Percentiles rank a stretch among this genome's conserved stretches.
Conservation (phyloP, 2,888 invertebrate species). For the Caenorhabditis wallacei region DNA sequence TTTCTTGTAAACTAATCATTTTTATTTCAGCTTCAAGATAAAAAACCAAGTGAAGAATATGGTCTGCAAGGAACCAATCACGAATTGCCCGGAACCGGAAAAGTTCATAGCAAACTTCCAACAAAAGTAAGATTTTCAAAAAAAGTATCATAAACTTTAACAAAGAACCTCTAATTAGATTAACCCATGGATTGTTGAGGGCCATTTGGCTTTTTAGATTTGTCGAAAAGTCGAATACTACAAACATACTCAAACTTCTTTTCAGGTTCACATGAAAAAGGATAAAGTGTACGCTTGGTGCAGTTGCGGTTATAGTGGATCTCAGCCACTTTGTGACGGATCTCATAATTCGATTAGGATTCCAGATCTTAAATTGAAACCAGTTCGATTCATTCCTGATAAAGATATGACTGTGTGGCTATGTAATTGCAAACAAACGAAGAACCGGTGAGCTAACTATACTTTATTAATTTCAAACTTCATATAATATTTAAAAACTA, state of each 20-base stretch:
- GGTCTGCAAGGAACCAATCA: slow-evolving; percentile 83
- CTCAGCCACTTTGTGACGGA: slow-evolving; percentile 94
- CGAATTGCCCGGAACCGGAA: slow-evolving; percentile 78
- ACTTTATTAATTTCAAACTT: not conserved
- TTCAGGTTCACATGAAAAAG: slow-evolving; percentile 84
- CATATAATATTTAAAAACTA: not conserved
- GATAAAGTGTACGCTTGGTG: slow-evolving; percentile 94
- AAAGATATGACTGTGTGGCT: slow-evolving; percentile 92
- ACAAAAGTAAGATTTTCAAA: slow-evolving; percentile 59
- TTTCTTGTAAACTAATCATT: slow-evolving; percentile 1
- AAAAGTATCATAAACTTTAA: too few species aligned
- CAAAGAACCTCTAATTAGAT: too few species aligned
- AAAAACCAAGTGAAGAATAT: slow-evolving; percentile 79
- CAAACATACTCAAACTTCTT: not conserved
- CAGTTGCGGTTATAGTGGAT: slow-evolving; percentile 93
- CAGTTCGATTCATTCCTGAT: slow-evolving; percentile 90
- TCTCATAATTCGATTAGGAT: slow-evolving; percentile 87
- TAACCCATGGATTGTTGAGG: too few species aligned
- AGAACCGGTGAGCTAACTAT: slow-evolving; percentile 60
- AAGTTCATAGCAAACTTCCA: slow-evolving; percentile 73
- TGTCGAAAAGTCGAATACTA: too few species aligned
- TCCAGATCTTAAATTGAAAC: slow-evolving; percentile 86
- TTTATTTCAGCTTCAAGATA: slow-evolving; percentile 79
- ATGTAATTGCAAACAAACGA: slow-evolving; percentile 97
- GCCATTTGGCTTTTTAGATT: too few species aligned